A percentile compares a stretch with the other conserved stretches of the same genome.
Conservation (phyloP, 2,888 invertebrate species). For the Drosophila mimetica region DNA sequence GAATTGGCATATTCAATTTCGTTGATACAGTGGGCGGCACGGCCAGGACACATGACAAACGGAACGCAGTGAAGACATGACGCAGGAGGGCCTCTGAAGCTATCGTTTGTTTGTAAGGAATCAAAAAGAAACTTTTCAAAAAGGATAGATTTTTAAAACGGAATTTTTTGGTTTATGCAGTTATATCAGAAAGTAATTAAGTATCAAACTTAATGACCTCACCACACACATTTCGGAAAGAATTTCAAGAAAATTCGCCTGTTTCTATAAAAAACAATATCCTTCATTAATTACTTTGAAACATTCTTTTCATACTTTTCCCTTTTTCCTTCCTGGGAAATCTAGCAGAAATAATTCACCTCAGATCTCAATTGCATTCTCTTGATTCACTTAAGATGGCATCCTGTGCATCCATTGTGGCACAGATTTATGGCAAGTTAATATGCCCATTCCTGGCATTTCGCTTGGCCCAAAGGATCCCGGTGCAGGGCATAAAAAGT, state of each 20-base stretch:
- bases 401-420: slow-evolving; percentile 38
- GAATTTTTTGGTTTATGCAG: too few species aligned
- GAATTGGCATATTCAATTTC: slow-evolving; percentile 50
- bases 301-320: background rate
- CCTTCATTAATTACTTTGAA: slow-evolving; percentile 2
- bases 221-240: background rate
- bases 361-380: slow-evolving; percentile 54
- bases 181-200: background rate
- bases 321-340: background rate
- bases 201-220: too few species aligned
- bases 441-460: slow-evolving; percentile 72
- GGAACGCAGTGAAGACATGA: slow-evolving; percentile 8
- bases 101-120: background rate
- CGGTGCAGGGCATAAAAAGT: slow-evolving; percentile 61
- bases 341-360: slow-evolving; percentile 24
- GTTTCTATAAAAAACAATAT: too few species aligned
- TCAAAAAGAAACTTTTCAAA: background rate
- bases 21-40: slow-evolving; percentile 31
- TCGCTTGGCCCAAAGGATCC: background rate
- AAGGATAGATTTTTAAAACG: background rate
- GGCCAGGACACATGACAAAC: slow-evolving; percentile 20
- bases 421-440: slow-evolving; percentile 75
- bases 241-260: background rate
- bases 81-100: too few species aligned
- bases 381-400: slow-evolving; percentile 55